Base-by-base conservation (phyloP, 2,797 vertebrate species). In the Scomberomorus guttatus region DNA sequence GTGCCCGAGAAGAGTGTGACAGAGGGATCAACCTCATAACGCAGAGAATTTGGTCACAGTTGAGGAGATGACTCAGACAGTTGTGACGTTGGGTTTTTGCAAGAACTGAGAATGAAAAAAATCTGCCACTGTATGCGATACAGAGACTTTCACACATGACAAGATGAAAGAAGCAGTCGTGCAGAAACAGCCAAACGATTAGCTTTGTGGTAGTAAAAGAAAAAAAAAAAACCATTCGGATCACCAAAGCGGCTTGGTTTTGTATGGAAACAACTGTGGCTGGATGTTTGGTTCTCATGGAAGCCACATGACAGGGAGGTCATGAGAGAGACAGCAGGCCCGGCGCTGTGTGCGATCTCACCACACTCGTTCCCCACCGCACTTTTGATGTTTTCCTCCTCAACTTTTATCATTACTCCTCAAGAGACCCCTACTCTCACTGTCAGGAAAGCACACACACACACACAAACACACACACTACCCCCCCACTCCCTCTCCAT, bases 301-400 rank as follows among this genome's bases (percentile, higher is more conserved):
- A 91, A 93, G 91, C 94, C 93, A 95, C 95, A 95, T 93, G 89
- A 94, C 90, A 93, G 85, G 83, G 91, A 89, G 91, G 91, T 94
- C 92, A 94, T 86, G 89, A 82, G 92, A 93, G 91, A 94, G 92
- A 93, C 90, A 93, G 92, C 84, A 90, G 89, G 88, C 89, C 89
- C 71, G 69, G 87, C 93, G 88, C 91, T 91, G 93, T 94, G 94
- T 95, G 94, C 75, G 93, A 94, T 95, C 94, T 84, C 86, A 90
- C 93, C 91, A 76, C 89, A 89, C 84, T 90, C 79, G 44, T 77
- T 89, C 90, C 79, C 85, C 67, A 80, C 84, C 64, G n/a, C 80
- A 91, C 89, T 87, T 92, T 93, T 94, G 91, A 94, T 91, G 93
- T 94, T 91, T 89, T 81, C 82, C 79, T 81, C 63, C 72, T 67